Evolutionary conservation across 2,888 invertebrate genomes (phyloP).

Genomic region (Malacosoma neustria): DNA sequence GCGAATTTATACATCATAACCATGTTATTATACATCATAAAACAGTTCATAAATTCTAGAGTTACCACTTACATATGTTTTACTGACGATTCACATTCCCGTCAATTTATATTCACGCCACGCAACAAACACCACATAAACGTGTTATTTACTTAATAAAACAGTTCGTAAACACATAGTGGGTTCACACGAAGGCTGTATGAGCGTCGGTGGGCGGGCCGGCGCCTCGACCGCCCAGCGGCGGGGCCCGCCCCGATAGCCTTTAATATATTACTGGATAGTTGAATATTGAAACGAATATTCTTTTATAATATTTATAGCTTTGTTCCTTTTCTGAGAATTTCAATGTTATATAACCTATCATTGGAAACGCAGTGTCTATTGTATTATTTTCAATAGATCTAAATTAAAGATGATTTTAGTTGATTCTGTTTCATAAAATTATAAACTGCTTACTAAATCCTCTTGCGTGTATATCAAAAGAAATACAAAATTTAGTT

Average conservation of each 20-base stretch:
- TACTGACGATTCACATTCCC: neutral
- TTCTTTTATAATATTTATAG: neutral
- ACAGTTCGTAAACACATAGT: constrained; percentile 10
- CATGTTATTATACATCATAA: too few species aligned
- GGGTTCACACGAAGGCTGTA: constrained; percentile 5
- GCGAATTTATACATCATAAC: too few species aligned
- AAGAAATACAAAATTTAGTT: too few species aligned
- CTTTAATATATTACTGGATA: constrained; percentile 23
- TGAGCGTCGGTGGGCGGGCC: constrained; percentile 5
- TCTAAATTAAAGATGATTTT: too few species aligned
- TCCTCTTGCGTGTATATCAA: too few species aligned
- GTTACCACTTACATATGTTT: too few species aligned
- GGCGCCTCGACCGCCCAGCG: constrained; percentile 43
- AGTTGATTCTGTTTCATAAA: too few species aligned
- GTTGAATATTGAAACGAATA: constrained; percentile 20
- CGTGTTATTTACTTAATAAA: constrained; percentile 20
- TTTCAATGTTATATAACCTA: too few species aligned
- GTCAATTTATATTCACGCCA: neutral
- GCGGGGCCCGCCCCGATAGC: constrained; percentile 40
- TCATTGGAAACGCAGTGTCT: too few species aligned
- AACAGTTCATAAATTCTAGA: too few species aligned
- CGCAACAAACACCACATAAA: neutral
- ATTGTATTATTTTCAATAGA: too few species aligned
- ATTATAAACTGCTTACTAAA: too few species aligned
- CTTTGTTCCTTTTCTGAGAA: constrained; percentile 5